Base-by-base conservation (phyloP, 2,888 invertebrate species). In the Sminthurides aquaticus region DNA sequence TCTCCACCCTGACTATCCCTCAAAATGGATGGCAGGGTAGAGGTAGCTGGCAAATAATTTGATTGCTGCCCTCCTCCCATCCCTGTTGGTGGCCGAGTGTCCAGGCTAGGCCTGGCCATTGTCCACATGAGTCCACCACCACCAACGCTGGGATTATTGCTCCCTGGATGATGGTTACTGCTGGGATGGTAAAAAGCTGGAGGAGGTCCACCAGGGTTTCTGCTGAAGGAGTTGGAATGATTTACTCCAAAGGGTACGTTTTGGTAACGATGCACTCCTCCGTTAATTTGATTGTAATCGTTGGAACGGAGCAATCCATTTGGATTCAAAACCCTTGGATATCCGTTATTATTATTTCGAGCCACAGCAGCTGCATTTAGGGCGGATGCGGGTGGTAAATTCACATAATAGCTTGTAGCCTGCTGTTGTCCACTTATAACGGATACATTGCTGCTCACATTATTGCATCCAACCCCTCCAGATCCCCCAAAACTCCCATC, bases 401-500 rank as follows among this genome's bases (percentile, higher is more conserved):
- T 52, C 20, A 52, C 52, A 20, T 52, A 52, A 52, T 52, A 22
- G 52, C 52, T 52, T 20, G 20, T 5, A 20, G 52, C 22, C 22
- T 52, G 52, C 52, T 52, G 52, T 20, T 8, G 52, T 15, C 8
- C 15, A 20, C 52, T 52, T 52, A 52, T 22, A 20, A 52, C 20
- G 8, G 52, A 52, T 22, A 52, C 22, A 52, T 20, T 52, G 52
- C 52, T 22, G 20, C 52, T 52, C 18, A 43, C 43, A 20, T 20
- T 22, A 52, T 22, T 22, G 20, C 49, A n/a, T 11, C 55, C 54
- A n/a, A 49, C 60, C 49, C 48, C 43, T 20, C 24, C 59, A 15
- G 24, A 18, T 22, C 52, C 52, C n/a, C 28, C 57, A 22, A 20
- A 8, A n/a, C 25, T 18, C 3, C 57, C 57, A 18, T 15, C 22